phyloP scores from a whole-genome alignment of 2,888 invertebrate genomes.

The Chrysolina americana region DNA sequence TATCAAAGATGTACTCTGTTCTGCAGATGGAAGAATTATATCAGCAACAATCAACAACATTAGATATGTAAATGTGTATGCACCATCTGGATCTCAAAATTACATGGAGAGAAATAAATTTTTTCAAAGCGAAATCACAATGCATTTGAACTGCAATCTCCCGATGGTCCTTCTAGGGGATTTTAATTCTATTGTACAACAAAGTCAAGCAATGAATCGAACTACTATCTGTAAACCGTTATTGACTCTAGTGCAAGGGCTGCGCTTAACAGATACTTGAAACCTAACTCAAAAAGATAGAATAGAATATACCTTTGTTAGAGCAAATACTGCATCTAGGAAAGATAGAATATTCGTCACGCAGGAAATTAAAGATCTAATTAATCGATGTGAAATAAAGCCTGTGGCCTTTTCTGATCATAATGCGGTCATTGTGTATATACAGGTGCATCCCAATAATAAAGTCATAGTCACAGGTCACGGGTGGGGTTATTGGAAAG shows the following conservation, averaged over 20 bases:
- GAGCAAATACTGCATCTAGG: background rate
- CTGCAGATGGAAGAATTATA: conserved; percentile 2
- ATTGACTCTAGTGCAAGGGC: background rate
- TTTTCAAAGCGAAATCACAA: conserved; percentile 2
- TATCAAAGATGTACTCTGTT: conserved; percentile 8
- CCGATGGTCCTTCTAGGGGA: background rate
- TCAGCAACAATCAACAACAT: background rate
- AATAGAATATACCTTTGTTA: background rate
- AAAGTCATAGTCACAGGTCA: background rate
- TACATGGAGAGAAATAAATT: background rate
- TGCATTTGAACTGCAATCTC: background rate
- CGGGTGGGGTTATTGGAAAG: conserved; percentile 24
- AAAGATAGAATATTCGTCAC: conserved; percentile 2
- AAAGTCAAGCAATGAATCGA: background rate
- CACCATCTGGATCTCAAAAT: conserved; percentile 17
- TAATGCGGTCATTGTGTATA: background rate
- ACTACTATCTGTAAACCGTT: background rate
- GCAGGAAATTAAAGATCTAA: background rate
- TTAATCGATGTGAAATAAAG: conserved; percentile 10
- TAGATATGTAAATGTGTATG: background rate
- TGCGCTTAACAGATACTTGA: background rate
- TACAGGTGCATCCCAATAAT: background rate
- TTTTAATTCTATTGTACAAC: background rate
- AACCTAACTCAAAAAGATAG: background rate
- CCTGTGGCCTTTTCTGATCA: conserved; percentile 18